Conservation (phyloP, 2,797 vertebrate genomes). For the Urosaurus nigricauda region DNA sequence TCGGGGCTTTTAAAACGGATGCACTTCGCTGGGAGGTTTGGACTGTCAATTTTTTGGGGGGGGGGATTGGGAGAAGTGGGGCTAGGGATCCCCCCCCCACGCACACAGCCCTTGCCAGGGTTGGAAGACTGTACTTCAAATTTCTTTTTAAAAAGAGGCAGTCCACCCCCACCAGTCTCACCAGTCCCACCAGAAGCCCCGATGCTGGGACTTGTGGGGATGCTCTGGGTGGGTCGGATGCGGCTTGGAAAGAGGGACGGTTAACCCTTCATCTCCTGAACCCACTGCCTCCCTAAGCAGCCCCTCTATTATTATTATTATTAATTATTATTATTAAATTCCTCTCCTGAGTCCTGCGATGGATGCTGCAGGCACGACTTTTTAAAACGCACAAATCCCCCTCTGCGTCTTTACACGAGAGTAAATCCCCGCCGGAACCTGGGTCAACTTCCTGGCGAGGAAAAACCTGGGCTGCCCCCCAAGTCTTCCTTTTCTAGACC, state of each 20-base stretch:
- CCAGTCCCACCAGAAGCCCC: background rate
- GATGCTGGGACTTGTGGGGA: conserved; percentile 69
- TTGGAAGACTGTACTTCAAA: conserved; percentile 74
- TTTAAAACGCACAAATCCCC: conserved; percentile 18
- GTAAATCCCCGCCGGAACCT: background rate
- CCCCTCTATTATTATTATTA: conserved; percentile 36
- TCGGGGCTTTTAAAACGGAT: conserved; percentile 76
- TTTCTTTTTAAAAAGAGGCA: conserved; percentile 59
- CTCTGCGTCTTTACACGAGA: background rate
- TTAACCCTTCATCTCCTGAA: conserved; percentile 82
- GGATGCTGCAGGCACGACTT: conserved; percentile 64
- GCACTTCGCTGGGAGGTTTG: conserved; percentile 75
- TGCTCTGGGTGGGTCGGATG: background rate
- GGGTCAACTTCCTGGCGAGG: background rate
- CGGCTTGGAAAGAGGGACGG: conserved; percentile 79
- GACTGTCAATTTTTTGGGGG: conserved; percentile 81
- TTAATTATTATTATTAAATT: background rate
- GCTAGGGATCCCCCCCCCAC: conserved; percentile 65
- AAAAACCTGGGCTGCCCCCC: background rate
- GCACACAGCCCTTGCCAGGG: too few relatives aligned
- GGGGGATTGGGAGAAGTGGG: too few relatives aligned
- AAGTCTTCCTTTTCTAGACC: background rate
- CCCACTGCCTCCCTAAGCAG: conserved; percentile 67
- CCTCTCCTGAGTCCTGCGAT: conserved; percentile 58
- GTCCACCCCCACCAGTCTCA: background rate